Base-by-base conservation (phyloP, 2,113 vertebrate genomes). In the Rattus rattus region DNA sequence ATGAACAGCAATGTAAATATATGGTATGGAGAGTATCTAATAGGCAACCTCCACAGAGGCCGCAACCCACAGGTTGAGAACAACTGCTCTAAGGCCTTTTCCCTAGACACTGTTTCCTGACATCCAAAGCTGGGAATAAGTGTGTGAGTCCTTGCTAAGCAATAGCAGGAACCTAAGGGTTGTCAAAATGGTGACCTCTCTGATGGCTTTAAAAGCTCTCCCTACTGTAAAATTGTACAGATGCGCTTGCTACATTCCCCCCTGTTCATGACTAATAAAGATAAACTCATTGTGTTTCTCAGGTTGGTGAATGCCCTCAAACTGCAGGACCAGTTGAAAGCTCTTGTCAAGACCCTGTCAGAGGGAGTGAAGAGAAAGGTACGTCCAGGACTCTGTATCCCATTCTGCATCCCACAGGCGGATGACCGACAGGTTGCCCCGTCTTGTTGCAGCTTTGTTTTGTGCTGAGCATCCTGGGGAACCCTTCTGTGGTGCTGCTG, bases 401-500 rank as follows among this genome's bases (percentile, higher is more conserved):
- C 47, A 36, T 49, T 36, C 39, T 3, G 0, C 33, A 13, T 11
- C 33, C 49, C 0, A 0, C 7, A 0, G 11, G 13, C 76, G 0
- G 0, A 73, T 28, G 49, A 52, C 6, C 3, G 11, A 94, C 2
- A 0, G 81, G 0, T 33, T 54, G 33, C 67, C 65, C 24, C 61
- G 13, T 96, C 70, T 67, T 7, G 0, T 97, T 98, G 10, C 98
- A 99, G 99, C 49, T 99, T 92, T 99, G 99, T 49, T 99, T 99
- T 63, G 98, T 98, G 0, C 94, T 99, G 97, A 99, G 99, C 89
- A 97, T 99, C 98, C 98, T 99, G 91, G 99, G 99, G 47, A 99
- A 98, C 81, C 99, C 99, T 0, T 96, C 97, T 0, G 98, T 99
- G 20, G 98, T 99, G 85, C 98, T 99, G 0, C 98, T 99, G 98